Evolutionary conservation across 2,113 vertebrate genomes (phyloP).

Genomic region (Rafetus swinhoei): DNA sequence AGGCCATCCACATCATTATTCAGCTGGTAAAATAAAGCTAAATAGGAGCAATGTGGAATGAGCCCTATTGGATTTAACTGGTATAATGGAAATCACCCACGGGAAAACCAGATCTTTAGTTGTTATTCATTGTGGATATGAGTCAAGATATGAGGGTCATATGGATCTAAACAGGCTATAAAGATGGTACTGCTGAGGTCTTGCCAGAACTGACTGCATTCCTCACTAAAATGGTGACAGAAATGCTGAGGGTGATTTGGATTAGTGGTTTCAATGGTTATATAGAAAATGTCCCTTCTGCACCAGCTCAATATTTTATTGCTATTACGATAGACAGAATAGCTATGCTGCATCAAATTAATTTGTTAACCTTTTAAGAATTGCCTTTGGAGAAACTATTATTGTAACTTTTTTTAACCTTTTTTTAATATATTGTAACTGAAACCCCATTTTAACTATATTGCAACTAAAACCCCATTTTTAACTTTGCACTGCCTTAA

Average conservation of each 20-base stretch:
- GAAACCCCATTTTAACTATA: no score
- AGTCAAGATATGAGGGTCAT: neutral
- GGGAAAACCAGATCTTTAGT: neutral
- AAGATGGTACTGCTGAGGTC: neutral
- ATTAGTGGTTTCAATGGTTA: neutral
- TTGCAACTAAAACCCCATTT: no score
- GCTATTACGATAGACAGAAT: neutral
- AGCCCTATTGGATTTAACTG: neutral
- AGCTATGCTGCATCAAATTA: no score
- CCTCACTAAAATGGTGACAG: neutral
- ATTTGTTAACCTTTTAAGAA: no score
- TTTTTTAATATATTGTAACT: no score
- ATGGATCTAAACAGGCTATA: neutral
- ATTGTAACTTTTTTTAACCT: no score
- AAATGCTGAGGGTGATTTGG: neutral
- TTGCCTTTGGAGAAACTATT: no score
- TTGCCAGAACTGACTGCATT: neutral
- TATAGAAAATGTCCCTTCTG: neutral
- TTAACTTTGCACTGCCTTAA: no score
- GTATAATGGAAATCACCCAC: neutral
- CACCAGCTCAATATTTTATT: neutral
- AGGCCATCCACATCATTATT: neutral
- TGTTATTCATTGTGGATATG: neutral
- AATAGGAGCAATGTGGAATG: neutral
- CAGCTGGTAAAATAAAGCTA: neutral